phyloP scores from a whole-genome alignment of 1,140 invertebrate species.

The Drosophila aff. region DNA sequence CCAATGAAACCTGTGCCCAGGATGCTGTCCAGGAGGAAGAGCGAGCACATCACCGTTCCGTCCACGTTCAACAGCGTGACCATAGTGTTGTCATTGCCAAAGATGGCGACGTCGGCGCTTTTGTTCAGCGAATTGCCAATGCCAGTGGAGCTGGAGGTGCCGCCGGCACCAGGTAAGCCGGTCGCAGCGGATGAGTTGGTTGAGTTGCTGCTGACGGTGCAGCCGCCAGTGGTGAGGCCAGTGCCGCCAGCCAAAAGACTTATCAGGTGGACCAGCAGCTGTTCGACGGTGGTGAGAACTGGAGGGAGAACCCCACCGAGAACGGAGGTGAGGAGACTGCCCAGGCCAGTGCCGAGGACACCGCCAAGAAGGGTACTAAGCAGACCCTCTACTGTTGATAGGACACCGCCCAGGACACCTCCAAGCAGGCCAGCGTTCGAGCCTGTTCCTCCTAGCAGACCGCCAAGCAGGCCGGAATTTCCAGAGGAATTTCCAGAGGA shows the following conservation, averaged over 20 bases:
- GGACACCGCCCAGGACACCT: not conserved
- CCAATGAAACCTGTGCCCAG: constrained; percentile 22
- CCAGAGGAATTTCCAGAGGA: too few species aligned
- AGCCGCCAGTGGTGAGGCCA: not conserved
- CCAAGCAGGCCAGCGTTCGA: not conserved
- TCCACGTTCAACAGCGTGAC: constrained; percentile 1
- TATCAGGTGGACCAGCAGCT: constrained; percentile 6
- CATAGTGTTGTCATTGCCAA: constrained; percentile 8
- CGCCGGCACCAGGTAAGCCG: not conserved
- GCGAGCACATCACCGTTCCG: constrained; percentile 12
- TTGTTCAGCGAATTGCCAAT: constrained; percentile 14
- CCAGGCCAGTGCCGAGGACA: constrained; percentile 7
- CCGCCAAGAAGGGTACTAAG: constrained; percentile 7
- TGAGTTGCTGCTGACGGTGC: not conserved
- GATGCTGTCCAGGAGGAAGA: constrained; percentile 7
- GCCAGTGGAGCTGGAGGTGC: constrained; percentile 4
- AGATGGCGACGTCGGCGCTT: not conserved
- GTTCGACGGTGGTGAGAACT: not conserved
- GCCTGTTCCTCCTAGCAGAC: not conserved
- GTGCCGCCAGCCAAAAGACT: constrained; percentile 13
- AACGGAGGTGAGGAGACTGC: not conserved
- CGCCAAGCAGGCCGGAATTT: not conserved
- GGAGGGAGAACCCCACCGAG: not conserved
- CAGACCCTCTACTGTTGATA: not conserved
- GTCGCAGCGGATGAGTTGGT: not conserved